A percentile compares a stretch with the other conserved stretches of the same genome.
Conservation (phyloP, 2,888 invertebrate genomes). For the Ypsolopha sequella region DNA sequence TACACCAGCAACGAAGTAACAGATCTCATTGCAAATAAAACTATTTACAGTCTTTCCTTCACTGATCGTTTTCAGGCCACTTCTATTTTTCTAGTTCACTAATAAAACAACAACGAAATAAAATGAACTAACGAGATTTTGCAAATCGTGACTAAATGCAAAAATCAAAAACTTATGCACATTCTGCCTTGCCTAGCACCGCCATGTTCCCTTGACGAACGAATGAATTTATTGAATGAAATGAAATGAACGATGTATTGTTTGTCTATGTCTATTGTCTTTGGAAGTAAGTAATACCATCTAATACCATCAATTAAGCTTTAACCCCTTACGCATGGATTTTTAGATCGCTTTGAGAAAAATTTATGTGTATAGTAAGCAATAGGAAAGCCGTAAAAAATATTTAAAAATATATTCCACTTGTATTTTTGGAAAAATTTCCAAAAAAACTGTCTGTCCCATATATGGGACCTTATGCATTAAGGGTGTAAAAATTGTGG, state of each 20-base stretch:
- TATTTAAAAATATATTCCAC: too few relatives aligned
- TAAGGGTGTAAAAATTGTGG: too few relatives aligned
- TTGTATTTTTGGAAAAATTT: too few relatives aligned
- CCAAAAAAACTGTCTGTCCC: too few relatives aligned
- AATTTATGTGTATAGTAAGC: too few relatives aligned
- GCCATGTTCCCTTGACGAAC: conserved; percentile 56
- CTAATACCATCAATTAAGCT: too few relatives aligned
- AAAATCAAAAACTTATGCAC: conserved; percentile 59
- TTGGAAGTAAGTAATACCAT: too few relatives aligned
- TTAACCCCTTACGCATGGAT: too few relatives aligned
- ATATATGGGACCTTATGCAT: too few relatives aligned
- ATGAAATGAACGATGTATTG: background rate
- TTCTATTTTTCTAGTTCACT: background rate
- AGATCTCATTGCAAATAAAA: conserved; percentile 59
- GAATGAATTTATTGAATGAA: conserved; percentile 21
- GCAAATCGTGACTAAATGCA: conserved; percentile 43
- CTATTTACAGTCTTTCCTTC: background rate
- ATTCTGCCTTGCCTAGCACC: conserved; percentile 65
- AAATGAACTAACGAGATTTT: conserved; percentile 15
- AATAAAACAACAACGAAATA: background rate
- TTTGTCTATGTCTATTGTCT: too few relatives aligned
- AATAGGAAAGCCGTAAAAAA: too few relatives aligned
- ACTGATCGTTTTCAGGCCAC: background rate
- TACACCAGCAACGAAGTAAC: conserved; percentile 64
- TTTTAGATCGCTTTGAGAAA: too few relatives aligned